Conservation (phyloP, 1,140 invertebrate genomes). For the Tribolium madens region DNA sequence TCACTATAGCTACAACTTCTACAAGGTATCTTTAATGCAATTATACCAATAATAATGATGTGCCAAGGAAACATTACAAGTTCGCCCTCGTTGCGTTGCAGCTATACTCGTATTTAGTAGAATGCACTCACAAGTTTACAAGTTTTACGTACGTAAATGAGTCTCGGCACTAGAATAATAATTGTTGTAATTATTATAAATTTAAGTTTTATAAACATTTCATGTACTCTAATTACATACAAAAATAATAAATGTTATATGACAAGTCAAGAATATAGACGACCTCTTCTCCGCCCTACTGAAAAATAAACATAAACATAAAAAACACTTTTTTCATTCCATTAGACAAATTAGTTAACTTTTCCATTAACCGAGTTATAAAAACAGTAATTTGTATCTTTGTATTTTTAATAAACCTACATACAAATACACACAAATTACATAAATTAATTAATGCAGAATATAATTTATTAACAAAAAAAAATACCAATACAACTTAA, state of each 20-base stretch:
- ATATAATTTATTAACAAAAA: too few relatives aligned
- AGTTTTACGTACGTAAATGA: not conserved
- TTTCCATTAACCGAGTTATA: not conserved
- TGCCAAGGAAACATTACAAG: not conserved
- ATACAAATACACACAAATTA: not conserved
- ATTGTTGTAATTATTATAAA: constrained; percentile 3
- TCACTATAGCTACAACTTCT: not conserved
- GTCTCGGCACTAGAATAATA: not conserved
- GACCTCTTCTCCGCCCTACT: not conserved
- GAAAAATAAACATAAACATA: not conserved
- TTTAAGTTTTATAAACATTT: not conserved
- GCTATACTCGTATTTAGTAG: not conserved
- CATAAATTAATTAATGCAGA: not conserved
- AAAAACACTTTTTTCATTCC: not conserved
- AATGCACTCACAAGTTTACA: not conserved
- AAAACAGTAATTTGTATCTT: not conserved
- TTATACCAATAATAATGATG: not conserved
- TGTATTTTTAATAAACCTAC: not conserved
- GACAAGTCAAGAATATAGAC: not conserved
- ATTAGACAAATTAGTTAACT: not conserved
- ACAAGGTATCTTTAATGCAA: not conserved
- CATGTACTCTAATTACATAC: not conserved
- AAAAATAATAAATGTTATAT: not conserved
- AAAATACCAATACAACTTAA: too few relatives aligned
- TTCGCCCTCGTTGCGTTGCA: not conserved